Evolutionary conservation across 1,140 invertebrate species (phyloP), one percentile per base, ranked within the genome.

Genomic region (Procambarus virginalis): DNA sequence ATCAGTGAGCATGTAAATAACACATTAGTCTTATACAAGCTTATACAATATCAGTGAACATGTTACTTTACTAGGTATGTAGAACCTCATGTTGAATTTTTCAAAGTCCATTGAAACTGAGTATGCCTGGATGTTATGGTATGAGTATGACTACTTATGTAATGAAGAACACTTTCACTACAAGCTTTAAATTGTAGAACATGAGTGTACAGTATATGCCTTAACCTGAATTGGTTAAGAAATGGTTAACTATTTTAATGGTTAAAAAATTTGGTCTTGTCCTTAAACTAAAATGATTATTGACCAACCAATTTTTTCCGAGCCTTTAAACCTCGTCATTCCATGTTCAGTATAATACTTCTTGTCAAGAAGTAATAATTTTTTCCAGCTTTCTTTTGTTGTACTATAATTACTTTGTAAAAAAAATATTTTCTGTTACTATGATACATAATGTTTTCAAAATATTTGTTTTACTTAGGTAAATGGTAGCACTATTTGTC

Each of bases 1-100:
- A 78, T 77, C 75, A 78, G 55, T 76, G 78, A 55, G 49, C 84
- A 78, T 86, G 84, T 86, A 86, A 86, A 86, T 86, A 86, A 86
- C 84, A 86, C 84, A 86, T 22, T 14, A 78, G 78, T 46, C 68
- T 45, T 60, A 86, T 60, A 17, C 78, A 86, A 86, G 84, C 49
- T 86, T 86, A 75, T 86, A 86, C 46, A n/a, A 77, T 78, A 86
- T 22, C 77, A 73, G 34, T 78, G 76, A 76, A 78, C 55, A 78
- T 86, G 49, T 49, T 78, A 77, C 51, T 51, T 76, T 78, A 55
- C 22, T 49, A 48, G n/a, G 55, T 78, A 86, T 49, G 34, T 86
- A 58, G 58, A 78, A 20, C 22, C 70, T 84, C 82, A 82, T 55
- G 20, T 64, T 64, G 58, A 82, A 82, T 83, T 83, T 68, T 68